Base-by-base conservation (phyloP, 2,888 invertebrate genomes). In the Meta bourneti region DNA sequence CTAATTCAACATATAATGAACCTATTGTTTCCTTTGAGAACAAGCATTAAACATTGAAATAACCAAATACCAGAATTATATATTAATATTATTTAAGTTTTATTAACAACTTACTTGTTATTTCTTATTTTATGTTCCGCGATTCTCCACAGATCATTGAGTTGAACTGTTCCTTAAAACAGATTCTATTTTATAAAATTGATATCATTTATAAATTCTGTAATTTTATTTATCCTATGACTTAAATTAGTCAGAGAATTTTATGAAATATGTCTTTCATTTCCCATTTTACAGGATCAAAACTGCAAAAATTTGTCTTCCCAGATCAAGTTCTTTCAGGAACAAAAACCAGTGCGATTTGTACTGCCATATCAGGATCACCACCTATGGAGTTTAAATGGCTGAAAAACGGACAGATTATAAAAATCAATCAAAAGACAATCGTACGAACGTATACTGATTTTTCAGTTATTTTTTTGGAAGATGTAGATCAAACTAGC, bases 361-460 rank as follows among this genome's bases (percentile, higher is more conserved):
- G 93, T 72, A 89, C 93, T 48, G 92, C 93, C 9, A 91, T 93
- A 34, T 88, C 92, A 19, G 93, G 93, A 51, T 89, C 86, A 77
- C 83, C 93, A 20, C 93, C 93, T 9, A 54, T 93, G 77, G 91
- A 92, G 71, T 92, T 93, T 71, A 91, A 90, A 71, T 94, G 94
- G 93, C 93, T 78, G 82, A 91, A 92, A 86, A 90, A 93, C 79
- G 86, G 88, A 0, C 83, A 92, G 9, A 16, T 72, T 7, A 49
- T 93, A 7, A 72, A 74, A 74, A 20, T 72, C 4, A 79, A 83
- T 49, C 82, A 78, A 0, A 92, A 92, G 71, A 51, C 77, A 6
- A 72, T 13, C 6, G 77, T 93, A 5, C 16, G 78, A 19, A 87
- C 89, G 0, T 87, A 92, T 51, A 48, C 71, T 6, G 90, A 93